These are phyloP conservation scores for Ligdia adustata DNA, from an alignment of 2,888 invertebrate genomes.

Conservation along the genomic window DNA sequence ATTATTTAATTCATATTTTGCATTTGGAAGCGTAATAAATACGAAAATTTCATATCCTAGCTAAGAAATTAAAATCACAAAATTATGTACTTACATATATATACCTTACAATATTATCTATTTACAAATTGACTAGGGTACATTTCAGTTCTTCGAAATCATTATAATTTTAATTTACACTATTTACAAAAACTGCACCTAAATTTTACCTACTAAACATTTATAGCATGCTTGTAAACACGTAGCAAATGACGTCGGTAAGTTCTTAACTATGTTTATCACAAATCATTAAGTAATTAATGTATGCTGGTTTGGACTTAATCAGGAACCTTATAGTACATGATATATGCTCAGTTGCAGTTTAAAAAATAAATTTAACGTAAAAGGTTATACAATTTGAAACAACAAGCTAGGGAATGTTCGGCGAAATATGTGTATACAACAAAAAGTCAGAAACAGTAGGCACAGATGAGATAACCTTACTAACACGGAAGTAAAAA, in stretches of 20 bases:
- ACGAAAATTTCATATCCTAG: conserved; percentile 77
- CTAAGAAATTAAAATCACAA: conserved; percentile 81
- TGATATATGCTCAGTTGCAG: conserved; percentile 17
- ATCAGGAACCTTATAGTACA: conserved; percentile 66
- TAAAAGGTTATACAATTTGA: conserved; percentile 26
- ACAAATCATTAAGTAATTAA: conserved; percentile 61
- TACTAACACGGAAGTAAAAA: neutral
- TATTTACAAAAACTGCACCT: conserved; percentile 65
- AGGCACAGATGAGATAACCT: conserved; percentile 8
- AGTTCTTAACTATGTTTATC: conserved; percentile 68
- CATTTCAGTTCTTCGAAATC: conserved; percentile 81
- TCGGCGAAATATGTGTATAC: conserved; percentile 12
- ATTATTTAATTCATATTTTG: conserved; percentile 82
- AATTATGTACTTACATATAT: conserved; percentile 69
- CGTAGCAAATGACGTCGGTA: conserved; percentile 61
- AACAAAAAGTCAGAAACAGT: neutral
- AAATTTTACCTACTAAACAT: too few relatives aligned
- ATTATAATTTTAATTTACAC: conserved; percentile 52
- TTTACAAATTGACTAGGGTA: conserved; percentile 84
- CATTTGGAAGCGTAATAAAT: conserved; percentile 84
- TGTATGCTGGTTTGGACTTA: conserved; percentile 52
- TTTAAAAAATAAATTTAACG: neutral
- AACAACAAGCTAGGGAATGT: conserved; percentile 17
- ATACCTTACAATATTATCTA: conserved; percentile 61
- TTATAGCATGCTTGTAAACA: conserved; percentile 35